phyloP scores from a whole-genome alignment of 2,797 vertebrate genomes.

The Lacerta bilineata region DNA sequence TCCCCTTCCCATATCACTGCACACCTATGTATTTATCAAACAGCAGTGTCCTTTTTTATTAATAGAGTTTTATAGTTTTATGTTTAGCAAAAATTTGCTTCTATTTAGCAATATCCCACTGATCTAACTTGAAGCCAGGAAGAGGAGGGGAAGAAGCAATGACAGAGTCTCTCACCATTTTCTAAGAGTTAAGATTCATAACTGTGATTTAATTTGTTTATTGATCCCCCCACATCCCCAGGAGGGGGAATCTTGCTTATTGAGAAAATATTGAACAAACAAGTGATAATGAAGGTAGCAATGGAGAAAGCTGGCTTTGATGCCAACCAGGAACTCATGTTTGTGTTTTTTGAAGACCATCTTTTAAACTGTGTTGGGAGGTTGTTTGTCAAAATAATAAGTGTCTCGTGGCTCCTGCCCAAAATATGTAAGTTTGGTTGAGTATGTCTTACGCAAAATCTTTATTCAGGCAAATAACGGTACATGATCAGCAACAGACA shows the following conservation, averaged over 20 bases:
- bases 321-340: background rate
- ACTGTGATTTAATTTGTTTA: background rate
- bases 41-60: background rate
- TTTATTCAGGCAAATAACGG: too few relatives aligned
- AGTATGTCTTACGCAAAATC: too few relatives aligned
- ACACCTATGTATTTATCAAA: background rate
- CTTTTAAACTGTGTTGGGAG: conserved; percentile 35
- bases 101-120: background rate
- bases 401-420: too few relatives aligned
- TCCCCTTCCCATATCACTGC: background rate
- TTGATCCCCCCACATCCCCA: background rate
- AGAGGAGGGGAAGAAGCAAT: background rate
- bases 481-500: too few relatives aligned
- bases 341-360: accelerated
- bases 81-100: background rate
- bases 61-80: background rate
- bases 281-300: background rate
- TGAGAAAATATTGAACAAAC: background rate
- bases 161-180: background rate
- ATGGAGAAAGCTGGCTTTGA: conserved; percentile 12
- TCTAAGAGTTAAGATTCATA: accelerated
- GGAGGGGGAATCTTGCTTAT: background rate
- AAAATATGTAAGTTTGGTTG: too few relatives aligned
- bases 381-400: conserved; percentile 63
- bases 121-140: background rate